Conservation (phyloP, 2,113 vertebrate genomes). For the Meriones unguiculatus region DNA sequence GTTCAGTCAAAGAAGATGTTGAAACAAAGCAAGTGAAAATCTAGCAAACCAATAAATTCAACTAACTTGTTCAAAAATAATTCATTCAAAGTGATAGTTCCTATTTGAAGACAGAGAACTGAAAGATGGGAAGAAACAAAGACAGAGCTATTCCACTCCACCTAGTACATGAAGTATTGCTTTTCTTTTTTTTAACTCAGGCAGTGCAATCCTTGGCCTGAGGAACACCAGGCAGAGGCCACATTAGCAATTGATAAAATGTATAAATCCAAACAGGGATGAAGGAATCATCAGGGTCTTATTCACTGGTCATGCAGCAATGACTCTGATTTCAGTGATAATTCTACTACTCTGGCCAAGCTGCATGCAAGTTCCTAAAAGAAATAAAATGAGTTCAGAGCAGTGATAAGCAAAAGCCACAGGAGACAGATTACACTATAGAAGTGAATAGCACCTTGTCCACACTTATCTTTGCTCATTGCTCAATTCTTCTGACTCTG, state of each 20-base stretch:
- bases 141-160: neutral
- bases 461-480: conserved; percentile 62
- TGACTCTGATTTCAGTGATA: conserved; percentile 76
- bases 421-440: conserved; percentile 81
- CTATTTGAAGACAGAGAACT: neutral
- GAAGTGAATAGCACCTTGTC: conserved; percentile 65
- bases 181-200: conserved; percentile 9
- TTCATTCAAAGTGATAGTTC: neutral
- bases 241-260: conserved; percentile 77
- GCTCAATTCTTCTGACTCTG: conserved; percentile 63
- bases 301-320: conserved; percentile 79
- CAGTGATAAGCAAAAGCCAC: conserved; percentile 78
- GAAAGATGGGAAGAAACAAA: neutral
- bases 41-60: neutral
- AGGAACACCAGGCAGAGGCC: conserved; percentile 42
- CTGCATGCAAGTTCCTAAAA: conserved; percentile 58
- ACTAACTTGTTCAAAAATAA: neutral
- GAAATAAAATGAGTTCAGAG: conserved; percentile 70
- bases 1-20: neutral
- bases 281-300: conserved; percentile 76
- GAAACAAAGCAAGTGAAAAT: neutral
- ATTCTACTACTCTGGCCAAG: conserved; percentile 69
- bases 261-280: conserved; percentile 76
- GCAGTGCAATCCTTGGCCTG: neutral
- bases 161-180: neutral